Percentiles rank a stretch among this genome's conserved stretches.
Conservation (phyloP, 2,888 invertebrate genomes). For the Hyles lineata region DNA sequence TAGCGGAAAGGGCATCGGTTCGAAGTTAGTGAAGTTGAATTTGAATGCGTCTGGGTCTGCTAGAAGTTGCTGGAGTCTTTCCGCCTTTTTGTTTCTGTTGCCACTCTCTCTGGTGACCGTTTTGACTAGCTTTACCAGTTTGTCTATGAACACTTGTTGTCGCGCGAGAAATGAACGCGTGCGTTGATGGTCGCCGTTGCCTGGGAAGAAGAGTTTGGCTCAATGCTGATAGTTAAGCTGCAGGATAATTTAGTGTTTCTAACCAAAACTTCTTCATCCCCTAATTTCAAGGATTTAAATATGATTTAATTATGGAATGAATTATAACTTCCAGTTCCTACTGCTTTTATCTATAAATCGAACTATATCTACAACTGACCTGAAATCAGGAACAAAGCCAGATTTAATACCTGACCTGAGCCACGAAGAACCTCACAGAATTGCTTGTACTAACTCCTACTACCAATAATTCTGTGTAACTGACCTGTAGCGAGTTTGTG, state of each 20-base stretch:
- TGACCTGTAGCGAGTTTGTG: constrained; percentile 87
- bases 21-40: constrained; percentile 95
- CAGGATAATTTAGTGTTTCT: background rate
- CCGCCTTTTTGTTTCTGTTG: constrained; percentile 95
- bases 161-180: constrained; percentile 91
- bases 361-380: too few relatives aligned
- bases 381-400: too few relatives aligned
- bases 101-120: constrained; percentile 95
- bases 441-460: too few relatives aligned
- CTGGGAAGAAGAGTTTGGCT: constrained; percentile 52
- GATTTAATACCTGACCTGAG: too few relatives aligned
- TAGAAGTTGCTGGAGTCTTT: constrained; percentile 93
- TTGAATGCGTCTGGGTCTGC: constrained; percentile 92
- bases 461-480: too few relatives aligned
- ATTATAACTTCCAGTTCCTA: too few relatives aligned
- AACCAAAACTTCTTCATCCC: background rate
- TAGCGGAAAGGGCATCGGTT: constrained; percentile 96
- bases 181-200: constrained; percentile 88
- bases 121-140: constrained; percentile 94
- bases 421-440: too few relatives aligned
- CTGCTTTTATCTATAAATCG: too few relatives aligned
- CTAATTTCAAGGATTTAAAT: too few relatives aligned
- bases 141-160: constrained; percentile 96
- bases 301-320: too few relatives aligned
- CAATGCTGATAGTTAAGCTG: background rate